A percentile compares a stretch with the other conserved stretches of the same genome.
Evolutionary conservation across 2,113 vertebrate species (phyloP).

Genomic region (Xiphophorus maculatus): DNA sequence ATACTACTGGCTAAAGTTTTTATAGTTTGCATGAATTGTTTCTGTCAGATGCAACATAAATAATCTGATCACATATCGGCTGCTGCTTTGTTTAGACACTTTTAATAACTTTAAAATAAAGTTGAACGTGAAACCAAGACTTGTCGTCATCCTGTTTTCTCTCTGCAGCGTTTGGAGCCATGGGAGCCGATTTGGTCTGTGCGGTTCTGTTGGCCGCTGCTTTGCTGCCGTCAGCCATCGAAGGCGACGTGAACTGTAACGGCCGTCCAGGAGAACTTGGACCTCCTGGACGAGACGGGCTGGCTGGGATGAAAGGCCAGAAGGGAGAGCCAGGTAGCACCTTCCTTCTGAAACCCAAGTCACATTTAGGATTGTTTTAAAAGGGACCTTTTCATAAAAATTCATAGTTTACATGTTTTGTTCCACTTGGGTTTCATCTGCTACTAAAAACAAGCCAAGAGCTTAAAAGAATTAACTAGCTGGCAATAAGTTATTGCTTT

Average conservation of each 20-base stretch:
- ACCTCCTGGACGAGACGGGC: conserved; percentile 78
- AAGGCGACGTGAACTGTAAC: conserved; percentile 54
- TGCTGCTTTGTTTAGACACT: not conserved
- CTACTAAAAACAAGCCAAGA: no score
- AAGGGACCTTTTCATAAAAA: no score
- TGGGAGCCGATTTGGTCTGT: conserved; percentile 40
- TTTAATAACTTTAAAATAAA: not conserved
- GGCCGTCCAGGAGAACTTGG: conserved; percentile 62
- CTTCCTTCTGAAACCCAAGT: not conserved
- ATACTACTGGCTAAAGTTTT: no score
- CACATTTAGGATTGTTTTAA: not conserved
- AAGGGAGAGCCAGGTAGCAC: conserved; percentile 84
- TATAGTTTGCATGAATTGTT: not conserved
- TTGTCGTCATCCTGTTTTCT: not conserved
- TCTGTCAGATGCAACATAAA: not conserved
- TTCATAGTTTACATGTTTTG: no score
- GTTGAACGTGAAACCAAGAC: not conserved
- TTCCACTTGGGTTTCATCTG: no score
- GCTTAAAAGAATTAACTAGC: no score
- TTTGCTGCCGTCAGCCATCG: conserved; percentile 30
- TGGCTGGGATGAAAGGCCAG: conserved; percentile 81
- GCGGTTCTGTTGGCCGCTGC: conserved; percentile 46
- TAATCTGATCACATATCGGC: not conserved
- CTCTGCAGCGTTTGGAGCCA: conserved; percentile 31
- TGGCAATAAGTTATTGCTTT: no score